Percentiles rank a stretch among this genome's conserved stretches.
Conservation (phyloP, 2,113 vertebrate genomes). For the Cranoglanis bouderius region DNA sequence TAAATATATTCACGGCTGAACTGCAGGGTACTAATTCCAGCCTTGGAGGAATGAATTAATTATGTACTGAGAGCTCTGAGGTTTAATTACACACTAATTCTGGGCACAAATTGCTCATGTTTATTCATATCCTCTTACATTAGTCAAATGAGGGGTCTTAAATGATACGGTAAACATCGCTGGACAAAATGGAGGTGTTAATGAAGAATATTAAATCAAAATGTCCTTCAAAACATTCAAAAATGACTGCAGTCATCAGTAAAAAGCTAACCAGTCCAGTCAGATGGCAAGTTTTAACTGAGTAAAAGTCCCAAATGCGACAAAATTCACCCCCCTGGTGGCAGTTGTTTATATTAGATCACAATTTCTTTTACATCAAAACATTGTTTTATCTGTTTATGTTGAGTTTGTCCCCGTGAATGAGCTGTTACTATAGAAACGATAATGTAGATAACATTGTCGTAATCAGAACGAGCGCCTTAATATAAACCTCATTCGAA, state of each 20-base stretch:
- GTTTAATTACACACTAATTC: conserved; percentile 34
- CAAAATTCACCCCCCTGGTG: not conserved
- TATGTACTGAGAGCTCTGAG: conserved; percentile 7
- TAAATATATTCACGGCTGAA: not conserved
- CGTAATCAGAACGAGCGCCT: not conserved
- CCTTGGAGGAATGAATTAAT: conserved; percentile 34
- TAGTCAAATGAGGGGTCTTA: not conserved
- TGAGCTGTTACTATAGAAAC: not conserved
- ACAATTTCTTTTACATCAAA: not conserved
- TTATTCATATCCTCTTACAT: conserved; percentile 31
- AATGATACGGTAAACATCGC: conserved; percentile 12
- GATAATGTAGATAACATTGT: not conserved
- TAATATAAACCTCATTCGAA: not conserved
- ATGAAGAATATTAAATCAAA: not conserved
- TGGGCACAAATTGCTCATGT: conserved; percentile 17
- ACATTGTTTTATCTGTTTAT: not conserved
- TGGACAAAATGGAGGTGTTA: not conserved
- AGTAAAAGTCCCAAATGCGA: not conserved
- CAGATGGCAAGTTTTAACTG: not conserved
- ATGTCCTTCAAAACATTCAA: not conserved
- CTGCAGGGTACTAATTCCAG: not conserved
- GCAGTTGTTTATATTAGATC: not conserved
- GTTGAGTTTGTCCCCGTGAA: not conserved
- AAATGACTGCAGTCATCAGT: not conserved
- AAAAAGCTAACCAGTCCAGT: not conserved